These are phyloP conservation scores for Ormyrus pomaceus DNA, from an alignment of 2,888 invertebrate species.

Conservation along the genomic window DNA sequence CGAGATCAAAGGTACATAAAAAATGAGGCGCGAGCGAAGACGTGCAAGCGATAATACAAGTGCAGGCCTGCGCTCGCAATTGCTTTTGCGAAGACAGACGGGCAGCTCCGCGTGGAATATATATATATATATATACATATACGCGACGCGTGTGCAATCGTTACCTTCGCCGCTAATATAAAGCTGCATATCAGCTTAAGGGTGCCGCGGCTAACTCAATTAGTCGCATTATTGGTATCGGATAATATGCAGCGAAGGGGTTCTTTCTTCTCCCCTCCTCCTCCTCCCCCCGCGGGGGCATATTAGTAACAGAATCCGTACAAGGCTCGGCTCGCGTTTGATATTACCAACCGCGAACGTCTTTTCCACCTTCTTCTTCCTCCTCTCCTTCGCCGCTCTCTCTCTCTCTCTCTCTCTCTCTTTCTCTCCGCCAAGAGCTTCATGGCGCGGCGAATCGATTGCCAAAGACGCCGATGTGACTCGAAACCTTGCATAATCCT, in stretches of 20 bases:
- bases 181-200: conserved; percentile 75
- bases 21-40: too few species aligned
- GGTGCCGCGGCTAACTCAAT: conserved; percentile 69
- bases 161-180: conserved; percentile 68
- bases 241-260: conserved; percentile 75
- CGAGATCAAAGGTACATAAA: too few species aligned
- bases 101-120: too few species aligned
- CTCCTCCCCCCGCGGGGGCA: conserved; percentile 42
- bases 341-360: conserved; percentile 71
- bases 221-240: conserved; percentile 76
- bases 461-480: conserved; percentile 39
- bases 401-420: background rate
- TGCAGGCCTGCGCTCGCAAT: too few species aligned
- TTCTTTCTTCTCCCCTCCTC: conserved; percentile 63
- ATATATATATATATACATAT: too few species aligned
- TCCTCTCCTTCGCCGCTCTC: background rate
- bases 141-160: conserved; percentile 59
- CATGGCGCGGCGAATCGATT: conserved; percentile 39
- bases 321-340: conserved; percentile 74
- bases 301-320: conserved; percentile 72
- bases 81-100: too few species aligned
- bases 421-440: background rate
- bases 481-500: conserved; percentile 56
- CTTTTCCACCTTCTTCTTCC: conserved; percentile 22
- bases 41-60: too few species aligned